phyloP scores from a whole-genome alignment of 2,888 invertebrate genomes.

The Ectobius pallidus region DNA sequence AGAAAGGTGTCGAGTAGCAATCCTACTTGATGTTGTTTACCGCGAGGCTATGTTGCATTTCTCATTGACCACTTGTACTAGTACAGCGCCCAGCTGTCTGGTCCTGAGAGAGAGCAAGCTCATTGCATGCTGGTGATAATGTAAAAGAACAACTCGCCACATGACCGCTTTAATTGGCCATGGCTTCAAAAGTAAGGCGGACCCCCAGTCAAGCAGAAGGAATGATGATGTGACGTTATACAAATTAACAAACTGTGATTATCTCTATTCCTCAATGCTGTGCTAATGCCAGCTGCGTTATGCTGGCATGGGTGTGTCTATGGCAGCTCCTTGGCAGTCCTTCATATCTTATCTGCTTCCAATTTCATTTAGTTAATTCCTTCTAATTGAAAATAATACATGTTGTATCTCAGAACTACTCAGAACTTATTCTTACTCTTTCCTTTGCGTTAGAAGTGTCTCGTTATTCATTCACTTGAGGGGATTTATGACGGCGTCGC shows the following conservation, averaged over 20 bases:
- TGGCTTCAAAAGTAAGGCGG: slow-evolving; percentile 17
- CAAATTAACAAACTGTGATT: slow-evolving; percentile 9
- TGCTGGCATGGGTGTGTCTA: background rate
- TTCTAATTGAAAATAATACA: too few species aligned
- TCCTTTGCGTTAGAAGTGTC: too few species aligned
- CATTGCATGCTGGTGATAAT: slow-evolving; percentile 13
- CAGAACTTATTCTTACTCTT: too few species aligned
- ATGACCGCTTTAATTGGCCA: slow-evolving; percentile 23
- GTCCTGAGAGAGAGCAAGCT: background rate
- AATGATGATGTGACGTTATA: slow-evolving; percentile 5
- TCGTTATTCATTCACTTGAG: too few species aligned
- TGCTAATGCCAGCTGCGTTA: background rate
- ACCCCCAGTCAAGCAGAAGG: background rate
- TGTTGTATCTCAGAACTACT: too few species aligned
- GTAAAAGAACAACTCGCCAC: background rate
- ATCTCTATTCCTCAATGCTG: too few species aligned
- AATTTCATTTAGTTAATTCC: too few species aligned
- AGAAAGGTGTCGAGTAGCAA: too few species aligned
- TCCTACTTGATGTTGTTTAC: too few species aligned
- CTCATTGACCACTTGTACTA: background rate
- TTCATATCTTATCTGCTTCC: background rate
- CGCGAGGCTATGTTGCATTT: too few species aligned
- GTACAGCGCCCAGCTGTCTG: slow-evolving; percentile 25
- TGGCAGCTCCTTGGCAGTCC: background rate
- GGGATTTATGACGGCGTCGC: too few species aligned